Base-by-base conservation (phyloP, 2,888 invertebrate genomes). In the Lordiphosa fenestrarum region DNA sequence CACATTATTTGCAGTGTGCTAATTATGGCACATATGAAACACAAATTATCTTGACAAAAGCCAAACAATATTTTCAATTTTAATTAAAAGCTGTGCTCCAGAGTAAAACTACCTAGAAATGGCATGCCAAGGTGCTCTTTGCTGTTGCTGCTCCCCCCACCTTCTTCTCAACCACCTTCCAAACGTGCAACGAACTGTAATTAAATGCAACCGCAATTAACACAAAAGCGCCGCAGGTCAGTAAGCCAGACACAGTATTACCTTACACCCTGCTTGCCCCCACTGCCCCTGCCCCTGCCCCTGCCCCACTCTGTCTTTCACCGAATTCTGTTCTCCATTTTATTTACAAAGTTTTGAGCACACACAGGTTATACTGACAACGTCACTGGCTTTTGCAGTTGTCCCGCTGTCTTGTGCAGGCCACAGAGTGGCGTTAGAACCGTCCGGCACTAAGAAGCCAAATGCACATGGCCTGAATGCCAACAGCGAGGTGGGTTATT, bases 171-270 rank as follows among this genome's bases (percentile, higher is more conserved):
- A 15, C 25, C 25, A 25, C 25, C 4, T 6, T 23, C 23, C 23
- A 25, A 55, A 64, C 77, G 69, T 78, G 77, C 77, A 81, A 66
- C 84, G 58, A 66, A 76, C 77, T 83, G 77, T 78, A 81, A 81
- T 84, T 73, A 83, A 84, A 81, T 84, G 83, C 85, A 73, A 80
- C 83, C 85, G 83, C 81, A 81, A 81, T 81, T 81, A 81, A 83
- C 83, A 82, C 80, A 83, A 80, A 83, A 80, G 77, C 73, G 71
- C 71, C 85, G 71, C 73, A 80, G 84, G 70, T 67, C 82, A 58
- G 48, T 54, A 71, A 64, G 72, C 56, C 75, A 78, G 75, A 80
- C 73, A 74, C 54, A 71, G 33, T 19, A n/a, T 25, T 38, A 33
- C 36, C 35, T 19, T 13, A 13, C 30, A 15, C 35, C 15, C 44